phyloP scores from a whole-genome alignment of 2,113 vertebrate genomes.

The Dromiciops gliroides region DNA sequence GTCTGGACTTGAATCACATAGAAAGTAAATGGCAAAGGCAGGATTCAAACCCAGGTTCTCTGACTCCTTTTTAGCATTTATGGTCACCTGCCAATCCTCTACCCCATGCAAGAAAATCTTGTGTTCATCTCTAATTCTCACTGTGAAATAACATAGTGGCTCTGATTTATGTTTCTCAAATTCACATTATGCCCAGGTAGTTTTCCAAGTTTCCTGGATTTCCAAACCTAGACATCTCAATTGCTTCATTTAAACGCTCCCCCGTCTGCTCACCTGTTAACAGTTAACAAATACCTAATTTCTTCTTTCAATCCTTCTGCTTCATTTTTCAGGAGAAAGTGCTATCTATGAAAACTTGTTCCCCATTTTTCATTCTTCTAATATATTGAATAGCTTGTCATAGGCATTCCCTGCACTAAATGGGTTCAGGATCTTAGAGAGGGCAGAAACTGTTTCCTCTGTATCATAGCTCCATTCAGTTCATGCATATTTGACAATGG shows the following conservation, averaged over 20 bases:
- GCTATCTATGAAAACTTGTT: background rate
- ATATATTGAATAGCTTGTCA: background rate
- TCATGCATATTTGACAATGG: background rate
- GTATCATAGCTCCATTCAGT: background rate
- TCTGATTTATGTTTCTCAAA: background rate
- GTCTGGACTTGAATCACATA: background rate
- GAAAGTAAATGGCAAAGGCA: background rate
- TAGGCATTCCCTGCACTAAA: accelerated
- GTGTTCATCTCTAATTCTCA: background rate
- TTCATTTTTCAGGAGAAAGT: background rate
- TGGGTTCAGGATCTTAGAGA: too few relatives aligned
- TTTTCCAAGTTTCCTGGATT: background rate
- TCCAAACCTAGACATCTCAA: background rate
- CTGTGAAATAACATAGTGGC: background rate
- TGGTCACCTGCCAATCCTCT: background rate
- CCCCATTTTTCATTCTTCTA: background rate
- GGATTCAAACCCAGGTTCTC: background rate
- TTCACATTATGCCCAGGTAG: background rate
- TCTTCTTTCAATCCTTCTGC: background rate
- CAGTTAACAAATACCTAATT: background rate
- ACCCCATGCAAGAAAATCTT: background rate
- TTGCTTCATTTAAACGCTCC: background rate
- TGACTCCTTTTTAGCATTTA: background rate
- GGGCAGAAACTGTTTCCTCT: background rate
- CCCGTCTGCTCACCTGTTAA: too few relatives aligned